Conservation (phyloP, 2,113 vertebrate species). For the Eurystomus gularis region DNA sequence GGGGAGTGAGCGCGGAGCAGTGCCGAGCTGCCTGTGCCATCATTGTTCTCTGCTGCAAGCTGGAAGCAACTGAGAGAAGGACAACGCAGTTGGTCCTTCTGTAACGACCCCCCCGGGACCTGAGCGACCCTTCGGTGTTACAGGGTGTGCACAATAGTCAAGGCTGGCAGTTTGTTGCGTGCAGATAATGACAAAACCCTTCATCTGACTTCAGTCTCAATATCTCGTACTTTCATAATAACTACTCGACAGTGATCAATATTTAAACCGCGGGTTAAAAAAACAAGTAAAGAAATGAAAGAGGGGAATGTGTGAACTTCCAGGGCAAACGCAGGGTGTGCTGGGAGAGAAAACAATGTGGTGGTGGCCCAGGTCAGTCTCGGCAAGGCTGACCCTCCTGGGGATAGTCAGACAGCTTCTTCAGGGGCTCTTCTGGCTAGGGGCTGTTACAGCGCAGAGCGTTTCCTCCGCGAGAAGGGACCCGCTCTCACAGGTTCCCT, state of each 20-base stretch:
- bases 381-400: background rate
- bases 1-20: background rate
- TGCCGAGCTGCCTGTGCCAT: constrained; percentile 41
- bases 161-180: accelerated
- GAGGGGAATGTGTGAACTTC: background rate
- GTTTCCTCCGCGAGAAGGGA: background rate
- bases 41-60: constrained; percentile 50
- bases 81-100: background rate
- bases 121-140: background rate
- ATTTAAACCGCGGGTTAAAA: background rate
- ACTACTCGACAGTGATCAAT: background rate
- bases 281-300: background rate
- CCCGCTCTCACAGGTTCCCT: background rate
- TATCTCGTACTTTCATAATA: background rate
- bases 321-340: background rate
- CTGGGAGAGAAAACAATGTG: background rate
- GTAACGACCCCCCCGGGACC: background rate
- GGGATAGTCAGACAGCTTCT: background rate
- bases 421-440: background rate
- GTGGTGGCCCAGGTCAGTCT: background rate
- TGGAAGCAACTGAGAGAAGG: background rate
- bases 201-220: background rate
- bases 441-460: background rate
- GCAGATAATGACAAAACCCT: background rate
- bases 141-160: background rate